Evolutionary conservation across 2,888 invertebrate species (phyloP).

Genomic region (Leptopterna dolabrata): DNA sequence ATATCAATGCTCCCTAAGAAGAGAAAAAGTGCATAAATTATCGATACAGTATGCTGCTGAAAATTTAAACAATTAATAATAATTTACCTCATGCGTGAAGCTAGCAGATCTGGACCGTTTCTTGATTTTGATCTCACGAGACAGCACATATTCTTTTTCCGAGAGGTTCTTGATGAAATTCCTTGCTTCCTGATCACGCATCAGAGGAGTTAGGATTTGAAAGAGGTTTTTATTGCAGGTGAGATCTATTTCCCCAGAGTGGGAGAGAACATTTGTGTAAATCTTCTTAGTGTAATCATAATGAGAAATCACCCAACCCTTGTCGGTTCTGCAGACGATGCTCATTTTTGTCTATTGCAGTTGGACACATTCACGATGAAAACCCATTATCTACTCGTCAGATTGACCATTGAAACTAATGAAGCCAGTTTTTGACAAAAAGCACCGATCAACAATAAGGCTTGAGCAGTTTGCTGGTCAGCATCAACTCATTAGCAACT

Average conservation of each 20-base stretch:
- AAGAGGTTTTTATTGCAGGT: conserved; percentile 58
- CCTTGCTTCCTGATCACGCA: conserved; percentile 58
- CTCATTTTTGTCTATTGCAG: conserved; percentile 67
- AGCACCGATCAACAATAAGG: too few species aligned
- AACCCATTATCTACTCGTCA: too few species aligned
- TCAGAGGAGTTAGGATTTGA: conserved; percentile 60
- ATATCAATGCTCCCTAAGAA: conserved; percentile 16
- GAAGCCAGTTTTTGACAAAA: too few species aligned
- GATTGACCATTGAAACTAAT: too few species aligned
- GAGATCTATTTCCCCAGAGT: conserved; percentile 56
- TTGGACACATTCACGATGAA: too few species aligned
- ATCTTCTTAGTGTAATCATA: conserved; percentile 68
- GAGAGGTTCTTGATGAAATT: conserved; percentile 43
- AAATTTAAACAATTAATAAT: background rate
- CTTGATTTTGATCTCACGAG: conserved; percentile 42
- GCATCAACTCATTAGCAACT: too few species aligned
- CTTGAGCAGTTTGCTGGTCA: too few species aligned
- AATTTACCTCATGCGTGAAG: conserved; percentile 44
- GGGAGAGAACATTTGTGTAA: conserved; percentile 66
- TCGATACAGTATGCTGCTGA: background rate
- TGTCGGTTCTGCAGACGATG: conserved; percentile 66
- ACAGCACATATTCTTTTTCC: conserved; percentile 48
- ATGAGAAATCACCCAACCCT: conserved; percentile 71
- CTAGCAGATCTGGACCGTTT: conserved; percentile 43
- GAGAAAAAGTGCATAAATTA: background rate